Base-by-base conservation (phyloP, 2,797 vertebrate genomes). In the Pterois miles region DNA sequence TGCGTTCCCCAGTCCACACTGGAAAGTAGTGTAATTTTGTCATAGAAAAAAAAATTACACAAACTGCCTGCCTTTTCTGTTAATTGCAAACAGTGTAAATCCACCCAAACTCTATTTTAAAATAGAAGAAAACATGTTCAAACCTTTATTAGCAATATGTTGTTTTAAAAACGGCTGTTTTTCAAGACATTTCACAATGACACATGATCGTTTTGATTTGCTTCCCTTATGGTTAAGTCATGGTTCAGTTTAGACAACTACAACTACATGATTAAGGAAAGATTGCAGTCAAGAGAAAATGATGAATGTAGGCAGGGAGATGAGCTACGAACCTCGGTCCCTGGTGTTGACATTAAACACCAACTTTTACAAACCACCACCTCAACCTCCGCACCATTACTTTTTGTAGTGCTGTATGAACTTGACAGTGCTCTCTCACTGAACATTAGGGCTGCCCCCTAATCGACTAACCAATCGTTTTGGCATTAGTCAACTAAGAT, bases 1-100 rank as follows among this genome's bases (percentile, higher is more conserved):
- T 43, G 16, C 18, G 40, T 43, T 43, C 40, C 48, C n/a, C 34
- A 64, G 20, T 8, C 46, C 25, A 14, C 38, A 59, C 56, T 74
- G 86, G 80, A 84, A 81, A 80, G 72, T 33, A 25, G 20, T 73
- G 65, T 80, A 82, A 81, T 73, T 82, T 16, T 43, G 29, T 29
- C 4, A 76, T 78, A 87, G 77, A 66, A 36, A 52, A 71, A 48
- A 46, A 78, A 63, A 59, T 81, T 60, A 72, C 66, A 77, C 52
- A 57, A 76, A 73, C 23, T 53, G 27, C 20, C 66, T 46, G 22
- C 56, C 40, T 71, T 80, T 76, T 50, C 52, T 66, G 27, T 43
- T 38, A 5, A 20, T 52, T 53, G 31, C 34, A 50, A 58, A 56
- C 33, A 46, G n/a, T 74, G 60, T 36, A 34, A 34, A 36, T 70